phyloP scores from a whole-genome alignment of 2,113 vertebrate species.

The Ammodytes dubius region DNA sequence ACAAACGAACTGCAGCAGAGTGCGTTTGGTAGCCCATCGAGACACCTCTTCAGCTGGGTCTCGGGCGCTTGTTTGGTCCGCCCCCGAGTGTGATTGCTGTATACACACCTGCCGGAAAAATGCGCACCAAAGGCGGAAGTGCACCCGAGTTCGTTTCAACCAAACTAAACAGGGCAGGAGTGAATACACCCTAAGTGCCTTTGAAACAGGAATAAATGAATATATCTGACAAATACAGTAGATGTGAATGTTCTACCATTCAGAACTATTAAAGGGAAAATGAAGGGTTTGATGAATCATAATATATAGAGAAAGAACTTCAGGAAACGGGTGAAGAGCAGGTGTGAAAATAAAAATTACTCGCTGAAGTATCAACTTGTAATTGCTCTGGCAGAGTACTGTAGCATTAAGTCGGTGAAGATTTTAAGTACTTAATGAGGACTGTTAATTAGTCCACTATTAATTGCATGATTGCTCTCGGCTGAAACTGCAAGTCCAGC shows the following conservation, averaged over 20 bases:
- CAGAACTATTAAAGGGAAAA: background rate
- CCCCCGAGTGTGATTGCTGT: no score
- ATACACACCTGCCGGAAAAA: no score
- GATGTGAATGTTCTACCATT: background rate
- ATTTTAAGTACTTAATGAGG: background rate
- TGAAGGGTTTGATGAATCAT: background rate
- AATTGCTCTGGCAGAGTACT: background rate
- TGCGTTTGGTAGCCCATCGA: no score
- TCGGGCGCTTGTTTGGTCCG: no score
- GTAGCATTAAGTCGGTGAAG: background rate
- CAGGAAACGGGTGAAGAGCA: constrained; percentile 2
- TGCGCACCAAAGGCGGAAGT: no score
- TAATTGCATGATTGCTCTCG: background rate
- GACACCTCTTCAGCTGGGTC: no score
- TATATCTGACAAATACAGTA: background rate
- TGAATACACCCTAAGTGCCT: no score
- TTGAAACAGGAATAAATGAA: background rate
- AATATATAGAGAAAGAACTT: constrained; percentile 1
- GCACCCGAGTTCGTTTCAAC: no score
- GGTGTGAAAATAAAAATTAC: background rate
- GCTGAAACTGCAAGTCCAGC: background rate
- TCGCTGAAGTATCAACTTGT: background rate
- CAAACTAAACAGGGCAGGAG: no score
- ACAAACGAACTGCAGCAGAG: no score
- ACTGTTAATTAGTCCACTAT: background rate